Percentiles rank a stretch among this genome's conserved stretches.
Conservation (phyloP, 2,797 vertebrate species). For the Acipenser oxyrinchus region DNA sequence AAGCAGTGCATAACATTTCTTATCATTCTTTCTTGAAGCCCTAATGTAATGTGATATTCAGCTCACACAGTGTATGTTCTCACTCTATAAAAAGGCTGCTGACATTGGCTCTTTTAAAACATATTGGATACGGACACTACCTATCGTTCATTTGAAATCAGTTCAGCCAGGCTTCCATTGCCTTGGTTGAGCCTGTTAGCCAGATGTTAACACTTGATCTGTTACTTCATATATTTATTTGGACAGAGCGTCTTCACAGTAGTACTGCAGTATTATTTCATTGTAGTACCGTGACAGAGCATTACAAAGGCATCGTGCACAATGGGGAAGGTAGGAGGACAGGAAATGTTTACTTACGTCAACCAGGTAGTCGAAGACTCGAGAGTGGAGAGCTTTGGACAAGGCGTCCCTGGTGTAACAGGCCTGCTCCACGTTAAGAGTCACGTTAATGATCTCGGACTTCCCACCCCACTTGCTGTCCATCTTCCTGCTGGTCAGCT, state of each 20-base stretch:
- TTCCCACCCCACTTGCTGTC: constrained; percentile 96
- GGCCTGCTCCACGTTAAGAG: constrained; percentile 92
- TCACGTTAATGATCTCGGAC: constrained; percentile 89
- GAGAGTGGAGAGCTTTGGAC: constrained; percentile 86
- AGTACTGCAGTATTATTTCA: too few relatives aligned
- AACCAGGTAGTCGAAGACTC: constrained; percentile 88
- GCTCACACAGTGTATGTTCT: neutral
- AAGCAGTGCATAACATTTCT: too few relatives aligned
- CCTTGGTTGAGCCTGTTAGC: neutral
- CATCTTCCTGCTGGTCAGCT: constrained; percentile 95
- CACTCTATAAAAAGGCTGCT: neutral
- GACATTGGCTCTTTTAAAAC: neutral
- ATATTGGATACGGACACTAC: neutral
- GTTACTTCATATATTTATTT: neutral
- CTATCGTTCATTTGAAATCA: neutral
- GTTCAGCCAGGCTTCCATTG: neutral
- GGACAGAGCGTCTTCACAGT: neutral
- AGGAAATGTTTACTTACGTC: constrained; percentile 62
- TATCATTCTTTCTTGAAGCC: neutral
- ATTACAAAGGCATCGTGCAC: too few relatives aligned
- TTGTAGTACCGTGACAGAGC: too few relatives aligned
- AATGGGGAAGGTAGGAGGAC: neutral
- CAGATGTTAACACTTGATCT: constrained; percentile 3
- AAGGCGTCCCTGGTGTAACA: constrained; percentile 92
- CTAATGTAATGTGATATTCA: neutral